Conservation (phyloP, 2,888 invertebrate species). For the Acleris cristana region DNA sequence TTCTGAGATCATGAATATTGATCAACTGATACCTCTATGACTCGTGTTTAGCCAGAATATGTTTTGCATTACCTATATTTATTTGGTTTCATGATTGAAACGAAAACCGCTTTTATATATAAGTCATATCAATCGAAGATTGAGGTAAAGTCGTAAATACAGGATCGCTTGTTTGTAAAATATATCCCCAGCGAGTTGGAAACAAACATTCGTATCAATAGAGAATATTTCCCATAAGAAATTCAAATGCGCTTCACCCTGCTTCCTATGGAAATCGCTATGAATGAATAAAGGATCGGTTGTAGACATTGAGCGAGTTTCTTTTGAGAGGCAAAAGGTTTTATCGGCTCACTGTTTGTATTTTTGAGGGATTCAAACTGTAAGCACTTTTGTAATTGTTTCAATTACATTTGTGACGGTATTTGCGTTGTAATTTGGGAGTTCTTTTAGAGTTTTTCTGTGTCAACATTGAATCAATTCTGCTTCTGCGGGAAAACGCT, state of each 20-base stretch:
- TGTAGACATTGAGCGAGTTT: conserved; percentile 52
- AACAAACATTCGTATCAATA: conserved; percentile 70
- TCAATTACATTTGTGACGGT: conserved; percentile 23
- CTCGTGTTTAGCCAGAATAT: too few relatives aligned
- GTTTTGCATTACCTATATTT: too few relatives aligned
- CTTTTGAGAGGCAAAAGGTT: conserved; percentile 46
- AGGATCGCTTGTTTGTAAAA: conserved; percentile 53
- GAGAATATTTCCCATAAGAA: conserved; percentile 63
- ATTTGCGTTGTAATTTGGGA: conserved; percentile 10
- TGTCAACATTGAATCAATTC: neutral
- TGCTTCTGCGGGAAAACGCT: neutral
- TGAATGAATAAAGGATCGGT: conserved; percentile 70
- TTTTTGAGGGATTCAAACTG: conserved; percentile 49
- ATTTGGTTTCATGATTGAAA: too few relatives aligned
- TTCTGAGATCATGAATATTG: too few relatives aligned
- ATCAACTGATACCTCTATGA: too few relatives aligned
- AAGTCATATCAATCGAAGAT: conserved; percentile 15
- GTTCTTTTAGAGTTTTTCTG: neutral
- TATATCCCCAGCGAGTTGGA: conserved; percentile 58
- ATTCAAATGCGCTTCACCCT: conserved; percentile 66
- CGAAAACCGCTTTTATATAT: neutral
- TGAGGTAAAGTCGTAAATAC: conserved; percentile 47
- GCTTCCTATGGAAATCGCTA: conserved; percentile 68
- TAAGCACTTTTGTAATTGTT: conserved; percentile 31
- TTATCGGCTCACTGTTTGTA: conserved; percentile 51